Conservation (phyloP, 92 coral and sea anemone genomes). For the Epizoanthus scotinus region DNA sequence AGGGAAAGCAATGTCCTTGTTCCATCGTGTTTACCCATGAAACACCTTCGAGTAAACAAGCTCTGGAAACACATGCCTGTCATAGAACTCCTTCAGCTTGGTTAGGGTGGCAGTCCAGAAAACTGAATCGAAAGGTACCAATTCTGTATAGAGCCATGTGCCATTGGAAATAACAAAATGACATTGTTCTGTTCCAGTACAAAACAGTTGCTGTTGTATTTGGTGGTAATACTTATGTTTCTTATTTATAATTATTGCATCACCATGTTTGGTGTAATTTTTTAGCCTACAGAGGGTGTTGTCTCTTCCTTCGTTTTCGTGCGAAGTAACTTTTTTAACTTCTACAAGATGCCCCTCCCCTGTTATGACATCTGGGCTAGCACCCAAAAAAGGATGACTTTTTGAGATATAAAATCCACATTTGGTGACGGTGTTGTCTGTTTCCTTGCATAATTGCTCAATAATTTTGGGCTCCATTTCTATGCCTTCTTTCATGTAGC, state of each 20-base stretch:
- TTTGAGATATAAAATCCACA: conserved; percentile 53
- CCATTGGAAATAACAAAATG: conserved; percentile 20
- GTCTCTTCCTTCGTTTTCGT: conserved; percentile 44
- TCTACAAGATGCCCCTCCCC: conserved; percentile 23
- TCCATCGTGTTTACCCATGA: conserved; percentile 10
- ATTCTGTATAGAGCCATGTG: conserved; percentile 2
- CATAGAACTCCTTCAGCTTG: conserved; percentile 14
- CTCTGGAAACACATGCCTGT: conserved; percentile 1
- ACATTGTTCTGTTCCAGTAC: background rate
- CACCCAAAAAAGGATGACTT: conserved; percentile 57
- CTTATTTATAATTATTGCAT: conserved; percentile 1
- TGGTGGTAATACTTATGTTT: conserved; percentile 15
- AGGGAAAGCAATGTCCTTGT: conserved; percentile 7
- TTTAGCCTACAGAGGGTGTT: conserved; percentile 43
- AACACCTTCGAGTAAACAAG: conserved; percentile 13
- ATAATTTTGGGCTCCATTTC: conserved; percentile 55
- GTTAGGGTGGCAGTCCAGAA: too few species aligned
- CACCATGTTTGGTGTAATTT: conserved; percentile 36
- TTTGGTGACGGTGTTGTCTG: conserved; percentile 40
- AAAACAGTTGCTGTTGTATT: conserved; percentile 19
- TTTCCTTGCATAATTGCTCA: conserved; percentile 34
- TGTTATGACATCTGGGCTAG: conserved; percentile 61
- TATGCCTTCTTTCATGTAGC: conserved; percentile 54
- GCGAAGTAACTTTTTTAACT: conserved; percentile 38
- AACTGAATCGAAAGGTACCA: conserved; percentile 5